phyloP scores from a whole-genome alignment of 2,113 vertebrate genomes.

The Poeciliopsis retropinna region DNA sequence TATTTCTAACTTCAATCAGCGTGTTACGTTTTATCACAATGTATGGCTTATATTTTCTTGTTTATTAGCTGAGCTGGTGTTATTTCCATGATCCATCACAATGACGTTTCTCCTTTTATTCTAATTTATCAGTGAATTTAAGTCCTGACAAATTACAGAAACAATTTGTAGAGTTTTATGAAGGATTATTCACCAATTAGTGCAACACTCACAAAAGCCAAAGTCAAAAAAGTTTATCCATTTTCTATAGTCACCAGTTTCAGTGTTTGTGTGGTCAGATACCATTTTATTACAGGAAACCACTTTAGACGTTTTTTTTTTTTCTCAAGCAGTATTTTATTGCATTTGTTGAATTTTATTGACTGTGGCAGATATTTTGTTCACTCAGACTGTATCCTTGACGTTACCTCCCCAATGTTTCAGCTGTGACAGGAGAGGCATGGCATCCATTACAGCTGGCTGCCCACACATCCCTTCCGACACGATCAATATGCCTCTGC shows the following conservation, averaged over 20 bases:
- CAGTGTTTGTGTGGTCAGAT: neutral
- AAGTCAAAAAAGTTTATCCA: too few relatives aligned
- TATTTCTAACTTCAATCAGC: neutral
- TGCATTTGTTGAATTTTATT: slow-evolving; percentile 11
- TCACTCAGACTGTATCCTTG: slow-evolving; percentile 19
- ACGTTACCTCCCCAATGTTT: slow-evolving; percentile 42
- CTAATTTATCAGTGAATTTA: neutral
- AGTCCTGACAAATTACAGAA: too few relatives aligned
- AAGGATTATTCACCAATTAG: too few relatives aligned
- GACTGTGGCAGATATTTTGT: neutral
- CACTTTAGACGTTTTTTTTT: neutral
- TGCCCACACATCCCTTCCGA: slow-evolving; percentile 55
- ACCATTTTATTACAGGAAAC: neutral
- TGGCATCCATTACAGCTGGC: slow-evolving; percentile 46
- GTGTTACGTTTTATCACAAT: neutral
- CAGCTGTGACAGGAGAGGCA: slow-evolving; percentile 40
- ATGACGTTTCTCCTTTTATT: neutral
- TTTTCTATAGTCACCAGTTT: neutral
- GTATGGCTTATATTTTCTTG: neutral
- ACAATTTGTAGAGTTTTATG: too few relatives aligned
- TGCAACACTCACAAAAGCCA: too few relatives aligned
- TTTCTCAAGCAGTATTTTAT: neutral
- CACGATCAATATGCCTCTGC: slow-evolving; percentile 43
- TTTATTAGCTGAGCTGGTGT: neutral
- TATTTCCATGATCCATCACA: too few relatives aligned